Base-by-base conservation (phyloP, 2,113 vertebrate species). In the Antechinus flavipes region DNA sequence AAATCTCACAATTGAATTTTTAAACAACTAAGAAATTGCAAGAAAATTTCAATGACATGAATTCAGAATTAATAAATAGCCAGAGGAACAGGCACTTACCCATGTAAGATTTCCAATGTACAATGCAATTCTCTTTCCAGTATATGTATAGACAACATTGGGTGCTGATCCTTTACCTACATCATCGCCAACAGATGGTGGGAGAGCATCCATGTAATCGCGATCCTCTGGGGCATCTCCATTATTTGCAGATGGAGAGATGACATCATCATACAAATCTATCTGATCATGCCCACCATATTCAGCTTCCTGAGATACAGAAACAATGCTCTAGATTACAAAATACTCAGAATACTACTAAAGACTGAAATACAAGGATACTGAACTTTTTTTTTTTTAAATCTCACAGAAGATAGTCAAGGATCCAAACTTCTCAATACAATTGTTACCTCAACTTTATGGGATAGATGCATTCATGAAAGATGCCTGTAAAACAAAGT, bases 71-170 rank as follows among this genome's bases (percentile, higher is more conserved):
- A 94, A 95, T 56, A 35, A 91, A 30, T 12, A 30, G 58, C 27
- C 30, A 25, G 58, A 11, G 58, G 35, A n/a, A 12, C 61, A 42
- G 93, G 94, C 90, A 99, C 99, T 97, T 96, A 99, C 99, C 99
- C 99, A 99, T 95, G 99, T 99, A 89, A 99, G 99, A 98, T 99
- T 99, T 97, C 99, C 99, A 98, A 99, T 99, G 98, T 99, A 99
- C 58, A 99, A 98, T 95, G 99, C 99, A 93, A 99, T 99, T 98
- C 99, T 99, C 98, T 99, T 99, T 97, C 99, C 99, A 89, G 99
- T 99, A 98, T 99, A 99, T 0, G 99, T 99, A 98, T 99, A 99
- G 68, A 99, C 99, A 96, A 99, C 99, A 61, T 99, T 99, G 90
- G 99, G 99, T 27, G 99, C 99, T 55, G 99, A 98, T 96, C 99